Conservation (phyloP, 1,140 invertebrate species). For the Leptinotarsa lineolata region DNA sequence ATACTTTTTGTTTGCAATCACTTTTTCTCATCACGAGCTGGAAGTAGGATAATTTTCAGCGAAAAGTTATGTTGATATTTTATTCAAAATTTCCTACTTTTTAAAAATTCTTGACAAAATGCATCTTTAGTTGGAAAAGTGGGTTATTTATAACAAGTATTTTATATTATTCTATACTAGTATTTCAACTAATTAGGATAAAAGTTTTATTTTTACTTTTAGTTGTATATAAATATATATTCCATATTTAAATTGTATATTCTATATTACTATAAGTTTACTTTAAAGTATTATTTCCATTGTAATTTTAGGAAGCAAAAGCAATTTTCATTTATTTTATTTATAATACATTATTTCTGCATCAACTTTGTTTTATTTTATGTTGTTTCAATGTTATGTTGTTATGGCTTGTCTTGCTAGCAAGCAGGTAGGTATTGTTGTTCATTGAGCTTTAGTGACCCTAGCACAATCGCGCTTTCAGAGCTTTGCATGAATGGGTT, state of each 20-base stretch:
- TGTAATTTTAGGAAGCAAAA: background rate
- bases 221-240: slow-evolving; percentile 11
- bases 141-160: too few relatives aligned
- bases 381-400: slow-evolving; percentile 1
- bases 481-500: background rate
- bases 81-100: too few relatives aligned
- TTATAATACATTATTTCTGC: slow-evolving; percentile 15
- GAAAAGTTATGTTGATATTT: too few relatives aligned
- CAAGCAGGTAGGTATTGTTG: slow-evolving; percentile 1
- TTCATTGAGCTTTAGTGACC: background rate
- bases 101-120: too few relatives aligned
- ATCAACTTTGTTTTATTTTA: slow-evolving; percentile 16
- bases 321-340: background rate
- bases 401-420: background rate
- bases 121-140: too few relatives aligned
- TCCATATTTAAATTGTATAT: slow-evolving; percentile 7
- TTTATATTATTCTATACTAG: background rate
- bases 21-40: too few relatives aligned
- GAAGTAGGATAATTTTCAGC: too few relatives aligned
- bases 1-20: too few relatives aligned
- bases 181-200: background rate
- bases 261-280: slow-evolving; percentile 1
- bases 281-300: slow-evolving; percentile 1
- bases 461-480: background rate
- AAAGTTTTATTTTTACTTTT: slow-evolving; percentile 10